phyloP scores from a whole-genome alignment of 2,113 vertebrate genomes.

The Grammomys dolichurus region DNA sequence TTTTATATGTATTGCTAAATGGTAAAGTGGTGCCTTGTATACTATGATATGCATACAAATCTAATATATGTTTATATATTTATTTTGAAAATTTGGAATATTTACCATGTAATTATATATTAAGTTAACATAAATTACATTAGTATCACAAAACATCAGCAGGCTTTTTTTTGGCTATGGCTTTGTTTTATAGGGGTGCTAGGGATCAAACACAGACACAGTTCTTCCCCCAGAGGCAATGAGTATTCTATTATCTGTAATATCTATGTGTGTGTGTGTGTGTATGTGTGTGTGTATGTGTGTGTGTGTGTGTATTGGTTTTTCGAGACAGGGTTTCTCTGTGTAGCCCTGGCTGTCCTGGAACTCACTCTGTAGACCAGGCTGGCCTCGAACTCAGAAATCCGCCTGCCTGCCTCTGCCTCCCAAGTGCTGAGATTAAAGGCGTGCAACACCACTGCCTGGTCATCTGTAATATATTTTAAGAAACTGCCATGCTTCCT shows the following conservation, averaged over 20 bases:
- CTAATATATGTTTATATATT: not conserved
- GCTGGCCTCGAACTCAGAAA: too few relatives aligned
- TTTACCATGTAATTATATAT: not conserved
- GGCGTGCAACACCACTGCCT: too few relatives aligned
- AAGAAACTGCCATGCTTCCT: not conserved
- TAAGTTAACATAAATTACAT: not conserved
- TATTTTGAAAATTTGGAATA: not conserved
- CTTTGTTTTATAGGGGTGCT: not conserved
- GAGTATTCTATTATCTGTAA: not conserved
- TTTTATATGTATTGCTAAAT: not conserved
- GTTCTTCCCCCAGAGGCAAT: constrained; percentile 19
- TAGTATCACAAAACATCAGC: constrained; percentile 36
- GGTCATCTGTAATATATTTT: not conserved
- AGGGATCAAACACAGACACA: not conserved
- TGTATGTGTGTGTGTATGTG: too few relatives aligned
- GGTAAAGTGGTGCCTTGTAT: not conserved
- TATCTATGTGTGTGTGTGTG: too few relatives aligned
- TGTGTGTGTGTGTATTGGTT: too few relatives aligned
- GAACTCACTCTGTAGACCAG: too few relatives aligned
- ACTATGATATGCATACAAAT: not conserved
- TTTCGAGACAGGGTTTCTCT: too few relatives aligned
- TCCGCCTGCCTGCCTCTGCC: too few relatives aligned
- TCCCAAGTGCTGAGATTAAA: too few relatives aligned
- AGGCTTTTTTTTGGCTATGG: not conserved
- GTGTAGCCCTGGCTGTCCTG: too few relatives aligned